Evolutionary conservation across 2,888 invertebrate species (phyloP).

Genomic region (Salticus scenicus): DNA sequence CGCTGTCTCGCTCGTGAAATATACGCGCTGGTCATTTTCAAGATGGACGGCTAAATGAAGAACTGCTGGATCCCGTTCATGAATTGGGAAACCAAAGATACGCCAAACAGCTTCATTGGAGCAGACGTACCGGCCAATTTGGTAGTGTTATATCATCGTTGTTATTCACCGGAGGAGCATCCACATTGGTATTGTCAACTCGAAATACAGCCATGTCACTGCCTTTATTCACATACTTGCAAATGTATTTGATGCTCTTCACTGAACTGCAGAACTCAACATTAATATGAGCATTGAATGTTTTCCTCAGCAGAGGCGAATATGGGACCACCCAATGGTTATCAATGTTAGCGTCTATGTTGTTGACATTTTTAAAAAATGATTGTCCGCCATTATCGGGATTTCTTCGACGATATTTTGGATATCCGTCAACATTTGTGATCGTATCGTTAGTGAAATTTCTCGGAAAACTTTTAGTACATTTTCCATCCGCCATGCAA

Average conservation of each 20-base stretch:
- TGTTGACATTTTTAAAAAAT: background rate
- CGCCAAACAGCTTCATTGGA: slow-evolving; percentile 39
- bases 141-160: too few species aligned
- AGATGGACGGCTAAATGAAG: slow-evolving; percentile 30
- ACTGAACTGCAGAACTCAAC: slow-evolving; percentile 13
- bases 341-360: background rate
- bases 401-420: slow-evolving; percentile 72
- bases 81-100: slow-evolving; percentile 31
- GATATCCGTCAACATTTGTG: slow-evolving; percentile 73
- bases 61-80: slow-evolving; percentile 42
- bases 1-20: background rate
- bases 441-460: slow-evolving; percentile 72
- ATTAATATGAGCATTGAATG: slow-evolving; percentile 15
- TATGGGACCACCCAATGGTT: slow-evolving; percentile 18
- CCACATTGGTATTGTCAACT: too few species aligned
- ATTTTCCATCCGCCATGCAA: slow-evolving; percentile 65
- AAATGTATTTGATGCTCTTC: slow-evolving; percentile 19
- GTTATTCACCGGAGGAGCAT: too few species aligned
- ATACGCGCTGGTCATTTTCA: slow-evolving; percentile 62
- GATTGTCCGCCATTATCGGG: background rate
- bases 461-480: slow-evolving; percentile 73
- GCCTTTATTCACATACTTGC: slow-evolving; percentile 27
- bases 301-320: background rate
- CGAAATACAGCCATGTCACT: too few species aligned
- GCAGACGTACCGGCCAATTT: slow-evolving; percentile 18